Base-by-base conservation (phyloP, 2,113 vertebrate genomes). In the Tragelaphus scriptus region DNA sequence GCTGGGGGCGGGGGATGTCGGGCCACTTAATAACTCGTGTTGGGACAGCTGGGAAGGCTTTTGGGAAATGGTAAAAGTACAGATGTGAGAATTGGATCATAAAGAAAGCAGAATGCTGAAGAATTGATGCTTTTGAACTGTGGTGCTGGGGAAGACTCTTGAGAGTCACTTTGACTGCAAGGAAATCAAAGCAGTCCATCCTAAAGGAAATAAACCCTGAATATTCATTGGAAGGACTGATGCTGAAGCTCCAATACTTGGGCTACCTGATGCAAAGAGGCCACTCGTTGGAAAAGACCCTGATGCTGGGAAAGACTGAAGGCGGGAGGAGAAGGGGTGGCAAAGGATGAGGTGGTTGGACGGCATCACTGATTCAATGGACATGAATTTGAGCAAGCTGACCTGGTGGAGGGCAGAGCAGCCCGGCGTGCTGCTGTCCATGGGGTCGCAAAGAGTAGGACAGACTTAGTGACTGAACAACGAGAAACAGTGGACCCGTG, bases 21-120 rank as follows among this genome's bases (percentile, higher is more conserved):
- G 65, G 16, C n/a, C 1, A 0, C 30, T 56, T 30, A 51, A 12
- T 21, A 47, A 40, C 7, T 2, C 32, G 55, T 28, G 17, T 0
- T 55, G 80, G 61, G 36, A 28, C 53, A 16, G 32, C 16, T 7
- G 6, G 40, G 32, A 15, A n/a, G 32, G 13, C 90, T 82, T 65
- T n/a, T 15, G 49, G 80, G 4, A 23, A n/a, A 55, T 4, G 12
- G 32, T 11, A 2, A 40, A 55, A 3, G 3, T 71, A 6, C 0
- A 0, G 68, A 21, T 6, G n/a, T 71, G n/a, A 71, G n/a, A 21
- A n/a, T 6, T 40, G 68, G 68, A 23, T 71, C 10, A 40, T 23
- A 71, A 71, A 36, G 68, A 36, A 71, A 36, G n/a, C 9, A 5
- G 68, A 71, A 19, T 6, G 19, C n/a, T 40, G 68, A 71, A 71